Evolutionary conservation across 2,113 vertebrate species (phyloP), one percentile per base, ranked within the genome.

Genomic region (Pogona vitticeps): DNA sequence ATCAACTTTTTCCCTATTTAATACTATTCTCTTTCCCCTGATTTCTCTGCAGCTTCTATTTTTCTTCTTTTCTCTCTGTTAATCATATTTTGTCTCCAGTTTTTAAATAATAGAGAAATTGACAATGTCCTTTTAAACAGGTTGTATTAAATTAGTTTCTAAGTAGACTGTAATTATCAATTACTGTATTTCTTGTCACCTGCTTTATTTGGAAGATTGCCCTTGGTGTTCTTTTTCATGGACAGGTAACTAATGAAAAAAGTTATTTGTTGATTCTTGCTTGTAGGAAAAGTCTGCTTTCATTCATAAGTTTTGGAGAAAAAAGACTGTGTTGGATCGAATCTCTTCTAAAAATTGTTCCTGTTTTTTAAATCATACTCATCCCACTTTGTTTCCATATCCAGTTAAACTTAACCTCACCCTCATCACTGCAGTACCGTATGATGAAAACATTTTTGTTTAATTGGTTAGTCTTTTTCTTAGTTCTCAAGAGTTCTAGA

Each of bases 281-380:
- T 77, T 81, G 46, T 89, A 71, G 91, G 52, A 67, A 90, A 78
- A 88, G 40, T 88, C 52, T 56, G n/a, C 81, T 77, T 91, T 92
- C 87, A 83, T 1, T 0, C 52, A 79, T 38, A 61, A 3, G 68
- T 81, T 71, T n/a, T 86, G 65, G 67, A 88, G 63, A 84, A 92
- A 71, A 63, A 26, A 67, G 20, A 21, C 89, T 80, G 88, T 86
- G 61, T 90, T 59, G n/a, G 72, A 79, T 80, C 68, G 73, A 36
- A 38, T n/a, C 7, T 52, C 5, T 52, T 52, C 40, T 52, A 40
- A 21, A 56, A 65, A 75, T 56, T 23, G 26, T 26, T 15, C 63
- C 31, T 6, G 31, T 8, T 78, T 68, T 59, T 71, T 65, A 13
- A 80, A 40, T 33, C 17, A 13, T 46, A n/a, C 61, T 75, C n/a